Conservation (phyloP, 2,888 invertebrate genomes). For the Patella caerulea region DNA sequence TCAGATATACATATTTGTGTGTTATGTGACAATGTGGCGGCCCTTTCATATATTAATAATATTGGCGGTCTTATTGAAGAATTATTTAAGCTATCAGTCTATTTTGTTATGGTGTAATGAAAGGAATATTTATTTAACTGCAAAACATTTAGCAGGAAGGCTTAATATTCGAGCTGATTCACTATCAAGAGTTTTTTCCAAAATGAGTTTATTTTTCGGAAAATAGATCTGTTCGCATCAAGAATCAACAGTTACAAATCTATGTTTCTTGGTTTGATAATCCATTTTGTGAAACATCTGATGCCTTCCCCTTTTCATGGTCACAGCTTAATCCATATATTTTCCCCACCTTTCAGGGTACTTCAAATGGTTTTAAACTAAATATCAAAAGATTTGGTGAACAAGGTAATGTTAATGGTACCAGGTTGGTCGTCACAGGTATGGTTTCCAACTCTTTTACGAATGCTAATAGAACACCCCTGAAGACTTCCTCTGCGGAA, state of each 20-base stretch:
- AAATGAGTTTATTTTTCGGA: conserved; percentile 29
- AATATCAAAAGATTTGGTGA: conserved; percentile 24
- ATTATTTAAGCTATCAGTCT: neutral
- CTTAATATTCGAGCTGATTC: conserved; percentile 27
- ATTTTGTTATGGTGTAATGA: conserved; percentile 32
- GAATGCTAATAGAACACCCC: too few species aligned
- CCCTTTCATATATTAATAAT: too few species aligned
- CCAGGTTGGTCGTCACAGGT: conserved; percentile 31
- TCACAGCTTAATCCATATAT: conserved; percentile 9
- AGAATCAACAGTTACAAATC: conserved; percentile 20
- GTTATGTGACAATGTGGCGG: too few species aligned
- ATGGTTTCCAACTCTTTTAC: conserved; percentile 31
- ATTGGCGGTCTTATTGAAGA: too few species aligned
- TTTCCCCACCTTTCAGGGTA: conserved; percentile 11
- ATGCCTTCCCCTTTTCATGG: conserved; percentile 33
- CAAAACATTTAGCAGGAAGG: conserved; percentile 20
- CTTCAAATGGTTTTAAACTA: conserved; percentile 22
- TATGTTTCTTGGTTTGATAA: conserved; percentile 28
- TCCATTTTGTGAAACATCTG: conserved; percentile 19
- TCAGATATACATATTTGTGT: too few species aligned
- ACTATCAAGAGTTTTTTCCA: conserved; percentile 24
- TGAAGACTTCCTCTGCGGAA: neutral
- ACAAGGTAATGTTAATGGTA: conserved; percentile 24
- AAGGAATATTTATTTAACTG: conserved; percentile 30
- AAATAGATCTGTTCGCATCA: conserved; percentile 32